These are phyloP conservation scores for Agriotes lineatus DNA, from an alignment of 2,888 invertebrate species.

Conservation along the genomic window DNA sequence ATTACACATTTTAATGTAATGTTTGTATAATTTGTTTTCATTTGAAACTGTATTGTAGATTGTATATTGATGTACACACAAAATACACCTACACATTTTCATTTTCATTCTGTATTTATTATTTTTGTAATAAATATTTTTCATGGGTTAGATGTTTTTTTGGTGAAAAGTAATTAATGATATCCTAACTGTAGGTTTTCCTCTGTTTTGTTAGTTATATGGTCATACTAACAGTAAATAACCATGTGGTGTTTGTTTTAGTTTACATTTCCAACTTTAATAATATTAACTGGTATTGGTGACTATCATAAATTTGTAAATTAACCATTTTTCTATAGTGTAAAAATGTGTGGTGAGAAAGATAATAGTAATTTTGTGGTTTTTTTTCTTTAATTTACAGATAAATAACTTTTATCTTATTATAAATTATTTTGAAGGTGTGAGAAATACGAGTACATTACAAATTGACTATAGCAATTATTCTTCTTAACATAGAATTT, in stretches of 20 bases:
- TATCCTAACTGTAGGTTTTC: neutral
- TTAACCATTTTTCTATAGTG: no score
- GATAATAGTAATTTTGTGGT: no score
- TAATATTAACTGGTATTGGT: neutral
- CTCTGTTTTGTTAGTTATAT: conserved; percentile 8
- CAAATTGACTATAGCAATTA: no score
- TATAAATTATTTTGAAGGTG: no score
- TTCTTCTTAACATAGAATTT: no score
- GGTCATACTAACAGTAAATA: conserved; percentile 14
- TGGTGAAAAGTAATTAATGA: conserved; percentile 23
- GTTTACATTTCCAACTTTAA: conserved; percentile 41
- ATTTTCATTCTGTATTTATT: conserved; percentile 32
- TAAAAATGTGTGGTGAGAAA: no score
- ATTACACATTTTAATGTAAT: neutral
- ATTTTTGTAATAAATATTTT: conserved; percentile 34
- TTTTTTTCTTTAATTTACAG: no score
- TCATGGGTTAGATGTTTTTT: conserved; percentile 29
- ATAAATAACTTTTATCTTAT: no score
- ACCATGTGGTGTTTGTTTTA: neutral
- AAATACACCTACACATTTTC: conserved; percentile 6
- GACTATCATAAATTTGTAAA: no score
- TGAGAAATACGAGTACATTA: no score
- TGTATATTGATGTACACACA: neutral
- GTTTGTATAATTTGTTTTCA: neutral
- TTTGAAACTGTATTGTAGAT: conserved; percentile 6